Conservation (phyloP, 1,140 invertebrate genomes). For the Pseudobourletiella spinata region DNA sequence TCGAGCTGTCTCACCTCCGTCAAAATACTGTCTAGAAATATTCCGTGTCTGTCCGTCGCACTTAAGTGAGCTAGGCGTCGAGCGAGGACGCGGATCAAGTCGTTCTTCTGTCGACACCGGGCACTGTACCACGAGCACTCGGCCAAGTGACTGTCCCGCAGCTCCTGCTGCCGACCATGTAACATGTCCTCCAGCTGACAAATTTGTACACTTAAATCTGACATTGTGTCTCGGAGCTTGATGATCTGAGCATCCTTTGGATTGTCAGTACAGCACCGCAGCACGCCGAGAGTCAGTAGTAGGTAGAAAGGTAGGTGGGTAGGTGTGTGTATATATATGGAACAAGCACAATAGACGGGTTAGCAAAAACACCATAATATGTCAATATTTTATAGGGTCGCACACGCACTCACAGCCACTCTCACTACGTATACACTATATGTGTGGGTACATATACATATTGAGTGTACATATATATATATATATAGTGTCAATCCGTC, state of each 20-base stretch:
- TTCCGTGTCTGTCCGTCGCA: constrained; percentile 26
- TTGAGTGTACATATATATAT: too few relatives aligned
- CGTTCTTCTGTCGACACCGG: constrained; percentile 33
- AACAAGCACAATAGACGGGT: too few relatives aligned
- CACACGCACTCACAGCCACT: too few relatives aligned
- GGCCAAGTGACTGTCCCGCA: constrained; percentile 27
- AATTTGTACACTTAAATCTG: constrained; percentile 18
- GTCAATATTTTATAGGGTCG: too few relatives aligned
- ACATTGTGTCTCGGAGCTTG: constrained; percentile 17
- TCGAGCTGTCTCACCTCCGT: constrained; percentile 18
- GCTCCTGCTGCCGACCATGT: constrained; percentile 18
- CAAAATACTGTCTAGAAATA: constrained; percentile 30
- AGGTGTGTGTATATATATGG: too few relatives aligned
- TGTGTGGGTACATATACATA: too few relatives aligned
- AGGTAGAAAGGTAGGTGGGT: too few relatives aligned
- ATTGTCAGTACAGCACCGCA: too few relatives aligned
- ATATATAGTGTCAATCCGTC: too few relatives aligned
- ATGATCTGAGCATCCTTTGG: constrained; percentile 21
- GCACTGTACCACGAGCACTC: constrained; percentile 29
- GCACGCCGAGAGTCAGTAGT: too few relatives aligned
- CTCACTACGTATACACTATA: too few relatives aligned
- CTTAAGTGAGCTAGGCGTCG: constrained; percentile 29
- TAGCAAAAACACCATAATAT: too few relatives aligned
- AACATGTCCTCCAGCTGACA: constrained; percentile 20
- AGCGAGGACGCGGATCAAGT: constrained; percentile 28